Conservation (phyloP, 2,888 invertebrate species). For the Ennomos fuscantarius region DNA sequence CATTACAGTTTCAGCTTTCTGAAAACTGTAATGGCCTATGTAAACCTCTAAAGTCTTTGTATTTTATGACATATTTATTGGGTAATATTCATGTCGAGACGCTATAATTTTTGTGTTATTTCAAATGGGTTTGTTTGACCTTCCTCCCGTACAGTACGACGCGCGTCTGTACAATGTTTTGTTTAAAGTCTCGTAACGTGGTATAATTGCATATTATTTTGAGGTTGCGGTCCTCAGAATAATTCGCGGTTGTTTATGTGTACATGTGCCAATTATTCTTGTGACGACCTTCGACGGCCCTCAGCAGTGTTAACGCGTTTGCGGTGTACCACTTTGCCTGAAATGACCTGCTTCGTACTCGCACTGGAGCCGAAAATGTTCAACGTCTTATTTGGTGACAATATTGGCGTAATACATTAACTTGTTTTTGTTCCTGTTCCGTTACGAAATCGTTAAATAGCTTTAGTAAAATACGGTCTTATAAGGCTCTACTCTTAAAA, state of each 20-base stretch:
- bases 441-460: background rate
- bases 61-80: constrained; percentile 32
- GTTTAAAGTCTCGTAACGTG: constrained; percentile 60
- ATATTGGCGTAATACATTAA: constrained; percentile 10
- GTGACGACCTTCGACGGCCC: constrained; percentile 59
- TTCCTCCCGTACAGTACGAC: constrained; percentile 49
- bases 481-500: too few species aligned
- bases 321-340: constrained; percentile 49
- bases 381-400: constrained; percentile 18
- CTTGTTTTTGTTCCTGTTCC: background rate
- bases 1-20: background rate
- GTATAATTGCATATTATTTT: constrained; percentile 69
- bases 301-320: constrained; percentile 43
- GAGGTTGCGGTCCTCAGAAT: constrained; percentile 48
- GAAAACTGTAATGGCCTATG: constrained; percentile 7
- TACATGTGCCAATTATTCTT: constrained; percentile 61
- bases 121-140: constrained; percentile 59
- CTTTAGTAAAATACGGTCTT: too few species aligned
- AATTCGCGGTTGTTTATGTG: constrained; percentile 52
- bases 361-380: constrained; percentile 12
- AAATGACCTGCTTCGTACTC: constrained; percentile 9
- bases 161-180: constrained; percentile 58
- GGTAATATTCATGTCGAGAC: constrained; percentile 33
- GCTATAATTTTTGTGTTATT: constrained; percentile 51
- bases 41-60: constrained; percentile 21